These are phyloP conservation scores for Epinephelus fuscoguttatus DNA, from an alignment of 2,113 vertebrate genomes.

Conservation along the genomic window DNA sequence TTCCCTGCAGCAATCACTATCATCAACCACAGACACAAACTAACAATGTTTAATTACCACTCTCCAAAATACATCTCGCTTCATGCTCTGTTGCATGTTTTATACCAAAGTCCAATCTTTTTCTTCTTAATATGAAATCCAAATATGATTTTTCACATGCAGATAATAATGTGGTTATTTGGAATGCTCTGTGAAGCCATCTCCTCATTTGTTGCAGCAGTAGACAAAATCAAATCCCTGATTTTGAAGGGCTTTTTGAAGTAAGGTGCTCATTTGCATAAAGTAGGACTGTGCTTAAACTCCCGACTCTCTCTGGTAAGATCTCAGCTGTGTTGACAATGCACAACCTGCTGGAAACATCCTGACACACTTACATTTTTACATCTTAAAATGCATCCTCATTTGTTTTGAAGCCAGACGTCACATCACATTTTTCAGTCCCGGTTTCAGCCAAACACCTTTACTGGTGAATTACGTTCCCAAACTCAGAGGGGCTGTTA, in stretches of 20 bases:
- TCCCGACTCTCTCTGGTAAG: neutral
- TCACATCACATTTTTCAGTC: slow-evolving; percentile 16
- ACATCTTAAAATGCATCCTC: neutral
- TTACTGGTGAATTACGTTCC: slow-evolving; percentile 52
- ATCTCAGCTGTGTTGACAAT: neutral
- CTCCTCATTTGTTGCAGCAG: neutral
- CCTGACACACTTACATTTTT: neutral
- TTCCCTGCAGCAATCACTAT: neutral
- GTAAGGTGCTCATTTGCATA: neutral
- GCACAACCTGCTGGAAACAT: neutral
- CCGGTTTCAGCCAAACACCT: slow-evolving; percentile 40
- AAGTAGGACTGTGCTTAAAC: neutral
- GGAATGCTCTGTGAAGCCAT: neutral
- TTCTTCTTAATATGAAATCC: neutral
- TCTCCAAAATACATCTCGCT: neutral
- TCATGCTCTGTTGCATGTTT: neutral
- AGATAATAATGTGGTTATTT: neutral
- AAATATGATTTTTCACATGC: neutral
- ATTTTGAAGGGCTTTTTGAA: neutral
- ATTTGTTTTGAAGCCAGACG: neutral
- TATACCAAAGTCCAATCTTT: too few species aligned
- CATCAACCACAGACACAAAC: neutral
- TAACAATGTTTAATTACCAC: neutral
- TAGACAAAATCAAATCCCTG: neutral
- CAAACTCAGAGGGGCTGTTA: slow-evolving; percentile 41